phyloP scores from a whole-genome alignment of 2,797 vertebrate species.

The Hoplostethus atlanticus region DNA sequence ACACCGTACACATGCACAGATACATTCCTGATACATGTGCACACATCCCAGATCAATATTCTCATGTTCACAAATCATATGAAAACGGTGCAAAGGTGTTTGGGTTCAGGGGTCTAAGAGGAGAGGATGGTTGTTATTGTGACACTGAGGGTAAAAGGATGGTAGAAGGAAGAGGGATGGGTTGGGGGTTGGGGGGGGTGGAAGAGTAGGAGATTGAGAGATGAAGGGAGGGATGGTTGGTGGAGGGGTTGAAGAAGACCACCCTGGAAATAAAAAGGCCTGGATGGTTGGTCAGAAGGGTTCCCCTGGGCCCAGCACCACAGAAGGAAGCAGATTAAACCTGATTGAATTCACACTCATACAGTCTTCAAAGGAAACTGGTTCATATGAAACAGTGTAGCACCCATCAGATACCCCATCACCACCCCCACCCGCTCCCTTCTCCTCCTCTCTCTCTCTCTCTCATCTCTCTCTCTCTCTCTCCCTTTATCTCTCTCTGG shows the following conservation, averaged over 20 bases:
- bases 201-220: slow-evolving; percentile 20
- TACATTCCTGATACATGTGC: neutral
- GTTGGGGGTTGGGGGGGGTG: neutral
- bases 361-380: slow-evolving; percentile 61
- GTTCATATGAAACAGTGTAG: slow-evolving; percentile 40
- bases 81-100: neutral
- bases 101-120: neutral
- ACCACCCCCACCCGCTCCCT: neutral
- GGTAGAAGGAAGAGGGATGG: neutral
- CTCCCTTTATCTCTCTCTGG: slow-evolving; percentile 2
- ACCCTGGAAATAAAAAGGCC: slow-evolving; percentile 39
- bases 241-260: slow-evolving; percentile 41
- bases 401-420: neutral
- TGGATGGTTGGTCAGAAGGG: slow-evolving; percentile 34
- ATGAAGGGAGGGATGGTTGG: slow-evolving; percentile 32
- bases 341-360: slow-evolving; percentile 64
- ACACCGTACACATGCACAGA: neutral
- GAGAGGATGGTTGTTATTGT: neutral
- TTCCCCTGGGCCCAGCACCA: slow-evolving; percentile 36
- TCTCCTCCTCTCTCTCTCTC: too few species aligned
- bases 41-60: neutral
- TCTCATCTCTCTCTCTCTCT: neutral
- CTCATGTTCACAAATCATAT: neutral
- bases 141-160: neutral
- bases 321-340: slow-evolving; percentile 58